Percentiles rank a stretch among this genome's conserved stretches.
phyloP scores from a whole-genome alignment of 2,113 vertebrate genomes.

The Polypterus bichir region DNA sequence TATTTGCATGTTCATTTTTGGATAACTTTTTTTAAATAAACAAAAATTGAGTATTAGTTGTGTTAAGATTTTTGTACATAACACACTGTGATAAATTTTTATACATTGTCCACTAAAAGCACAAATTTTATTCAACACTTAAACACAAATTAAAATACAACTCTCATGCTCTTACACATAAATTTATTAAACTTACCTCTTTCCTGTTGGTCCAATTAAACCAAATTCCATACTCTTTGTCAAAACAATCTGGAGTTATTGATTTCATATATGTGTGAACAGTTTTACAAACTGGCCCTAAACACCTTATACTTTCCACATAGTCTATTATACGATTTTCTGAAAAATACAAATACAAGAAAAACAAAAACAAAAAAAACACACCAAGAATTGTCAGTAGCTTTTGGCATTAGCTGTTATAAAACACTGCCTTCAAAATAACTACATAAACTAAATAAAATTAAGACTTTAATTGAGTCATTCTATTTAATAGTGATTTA shows the following conservation, averaged over 20 bases:
- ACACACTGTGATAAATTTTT: too few species aligned
- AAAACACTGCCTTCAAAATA: neutral
- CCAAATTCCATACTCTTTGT: slow-evolving; percentile 28
- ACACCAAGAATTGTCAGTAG: neutral
- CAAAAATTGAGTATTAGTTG: too few species aligned
- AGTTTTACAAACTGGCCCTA: slow-evolving; percentile 55
- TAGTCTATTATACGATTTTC: slow-evolving; percentile 34
- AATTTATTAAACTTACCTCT: slow-evolving; percentile 35
- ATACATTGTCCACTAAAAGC: too few species aligned
- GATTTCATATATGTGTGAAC: slow-evolving; percentile 37
- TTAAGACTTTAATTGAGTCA: too few species aligned
- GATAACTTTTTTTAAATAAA: neutral
- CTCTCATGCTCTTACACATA: too few species aligned
- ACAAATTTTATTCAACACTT: too few species aligned
- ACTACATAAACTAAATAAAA: too few species aligned
- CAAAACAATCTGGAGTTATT: slow-evolving; percentile 34
- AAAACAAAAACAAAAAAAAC: neutral
- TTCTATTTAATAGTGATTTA: too few species aligned
- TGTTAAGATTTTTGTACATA: too few species aligned
- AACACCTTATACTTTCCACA: slow-evolving; percentile 31
- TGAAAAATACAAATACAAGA: neutral
- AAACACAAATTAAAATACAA: too few species aligned
- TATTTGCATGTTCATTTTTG: neutral
- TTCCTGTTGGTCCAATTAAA: slow-evolving; percentile 47
- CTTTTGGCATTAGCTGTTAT: neutral